phyloP scores from a whole-genome alignment of 2,113 vertebrate species.

The Aptenodytes patagonicus region DNA sequence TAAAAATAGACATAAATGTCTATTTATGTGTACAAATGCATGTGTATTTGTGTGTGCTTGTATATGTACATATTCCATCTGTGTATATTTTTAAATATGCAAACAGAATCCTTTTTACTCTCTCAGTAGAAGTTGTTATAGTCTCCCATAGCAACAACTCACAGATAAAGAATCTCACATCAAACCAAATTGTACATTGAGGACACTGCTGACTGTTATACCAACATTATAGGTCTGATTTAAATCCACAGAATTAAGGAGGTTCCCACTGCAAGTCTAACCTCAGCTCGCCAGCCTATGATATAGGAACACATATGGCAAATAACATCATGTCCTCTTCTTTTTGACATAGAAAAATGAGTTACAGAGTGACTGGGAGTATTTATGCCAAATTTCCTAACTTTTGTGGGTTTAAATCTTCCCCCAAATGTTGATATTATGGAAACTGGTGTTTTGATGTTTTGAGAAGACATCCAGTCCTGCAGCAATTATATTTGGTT shows the following conservation, averaged over 20 bases:
- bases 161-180: conserved; percentile 25
- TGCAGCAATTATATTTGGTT: neutral
- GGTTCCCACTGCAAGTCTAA: neutral
- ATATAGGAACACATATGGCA: neutral
- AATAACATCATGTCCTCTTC: neutral
- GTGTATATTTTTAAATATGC: conserved; percentile 14
- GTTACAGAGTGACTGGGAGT: neutral
- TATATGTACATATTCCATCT: neutral
- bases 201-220: neutral
- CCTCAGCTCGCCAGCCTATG: neutral
- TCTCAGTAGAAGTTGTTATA: conserved; percentile 1
- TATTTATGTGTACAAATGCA: neutral
- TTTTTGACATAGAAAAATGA: neutral
- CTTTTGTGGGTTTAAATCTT: neutral
- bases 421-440: neutral
- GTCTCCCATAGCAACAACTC: conserved; percentile 47
- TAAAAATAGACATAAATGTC: neutral
- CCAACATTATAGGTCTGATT: neutral
- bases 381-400: neutral
- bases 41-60: neutral
- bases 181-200: conserved; percentile 2
- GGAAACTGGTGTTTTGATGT: neutral
- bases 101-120: conserved; percentile 13
- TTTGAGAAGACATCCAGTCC: neutral
- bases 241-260: neutral